Conservation (phyloP, 1,140 invertebrate species). For the Drosophila bipectinata region DNA sequence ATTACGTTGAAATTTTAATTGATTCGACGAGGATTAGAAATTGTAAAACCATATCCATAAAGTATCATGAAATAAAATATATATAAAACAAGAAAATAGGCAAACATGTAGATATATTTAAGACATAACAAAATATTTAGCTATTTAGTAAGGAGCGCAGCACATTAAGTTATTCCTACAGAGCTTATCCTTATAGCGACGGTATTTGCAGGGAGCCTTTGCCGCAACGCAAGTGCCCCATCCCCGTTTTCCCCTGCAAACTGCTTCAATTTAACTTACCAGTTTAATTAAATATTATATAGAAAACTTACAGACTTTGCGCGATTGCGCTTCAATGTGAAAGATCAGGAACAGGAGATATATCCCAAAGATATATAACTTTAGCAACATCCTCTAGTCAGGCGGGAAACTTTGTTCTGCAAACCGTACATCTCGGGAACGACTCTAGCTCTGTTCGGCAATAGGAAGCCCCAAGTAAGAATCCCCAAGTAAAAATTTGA, state of each 20-base stretch:
- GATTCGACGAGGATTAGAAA: background rate
- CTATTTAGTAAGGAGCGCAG: background rate
- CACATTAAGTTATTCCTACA: background rate
- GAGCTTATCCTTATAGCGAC: background rate
- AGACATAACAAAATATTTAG: background rate
- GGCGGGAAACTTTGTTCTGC: background rate
- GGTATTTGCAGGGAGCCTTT: background rate
- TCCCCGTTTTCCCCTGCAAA: conserved; percentile 3
- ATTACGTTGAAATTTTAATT: background rate
- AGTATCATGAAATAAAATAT: too few relatives aligned
- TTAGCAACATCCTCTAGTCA: conserved; percentile 2
- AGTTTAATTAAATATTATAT: background rate
- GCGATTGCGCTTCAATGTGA: background rate
- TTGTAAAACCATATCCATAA: background rate
- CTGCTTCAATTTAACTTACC: background rate
- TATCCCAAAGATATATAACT: background rate
- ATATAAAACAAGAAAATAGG: background rate
- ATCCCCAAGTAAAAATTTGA: background rate
- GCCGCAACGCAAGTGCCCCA: background rate
- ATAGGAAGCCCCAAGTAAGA: background rate
- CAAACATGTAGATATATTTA: background rate
- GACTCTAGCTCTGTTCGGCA: background rate
- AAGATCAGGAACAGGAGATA: background rate
- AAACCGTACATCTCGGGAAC: background rate
- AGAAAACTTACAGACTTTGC: conserved; percentile 6